Evolutionary conservation across 2,797 vertebrate genomes (phyloP).

Genomic region (Acipenser transmontanus): DNA sequence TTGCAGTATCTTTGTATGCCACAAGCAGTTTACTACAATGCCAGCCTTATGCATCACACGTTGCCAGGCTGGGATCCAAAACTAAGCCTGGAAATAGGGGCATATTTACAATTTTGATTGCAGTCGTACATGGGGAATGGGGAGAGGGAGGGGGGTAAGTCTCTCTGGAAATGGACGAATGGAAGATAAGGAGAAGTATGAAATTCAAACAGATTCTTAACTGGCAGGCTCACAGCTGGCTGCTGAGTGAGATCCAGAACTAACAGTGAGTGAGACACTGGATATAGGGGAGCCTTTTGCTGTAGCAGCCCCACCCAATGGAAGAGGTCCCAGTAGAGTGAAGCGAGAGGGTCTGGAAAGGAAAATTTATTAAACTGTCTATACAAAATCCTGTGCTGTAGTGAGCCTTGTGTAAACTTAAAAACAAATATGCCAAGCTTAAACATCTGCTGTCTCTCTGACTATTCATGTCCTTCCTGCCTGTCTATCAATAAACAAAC

Average conservation of each 20-base stretch:
- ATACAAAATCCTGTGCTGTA: too few species aligned
- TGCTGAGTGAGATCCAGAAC: background rate
- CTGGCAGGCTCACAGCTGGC: conserved; percentile 3
- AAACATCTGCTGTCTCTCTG: too few species aligned
- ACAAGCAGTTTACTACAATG: too few species aligned
- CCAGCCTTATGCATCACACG: too few species aligned
- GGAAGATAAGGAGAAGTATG: background rate
- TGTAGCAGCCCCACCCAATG: background rate
- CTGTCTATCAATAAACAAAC: too few species aligned
- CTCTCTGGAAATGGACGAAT: conserved; percentile 7
- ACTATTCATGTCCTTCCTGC: too few species aligned
- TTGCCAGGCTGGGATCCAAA: background rate
- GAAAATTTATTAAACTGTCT: too few species aligned
- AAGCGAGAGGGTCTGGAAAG: background rate
- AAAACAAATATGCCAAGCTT: too few species aligned
- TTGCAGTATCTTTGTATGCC: too few species aligned
- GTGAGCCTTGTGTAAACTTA: too few species aligned
- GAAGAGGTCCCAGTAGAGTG: background rate
- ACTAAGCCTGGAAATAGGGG: conserved; percentile 7
- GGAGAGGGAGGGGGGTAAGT: conserved; percentile 5
- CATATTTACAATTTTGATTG: conserved; percentile 8
- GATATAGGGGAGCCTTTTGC: background rate
- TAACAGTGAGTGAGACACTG: background rate
- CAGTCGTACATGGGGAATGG: too few species aligned
- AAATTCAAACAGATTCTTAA: conserved; percentile 3